These are phyloP conservation scores for Halcyon malimbica DNA, from an alignment of 2,113 vertebrate genomes.

Conservation along the genomic window DNA sequence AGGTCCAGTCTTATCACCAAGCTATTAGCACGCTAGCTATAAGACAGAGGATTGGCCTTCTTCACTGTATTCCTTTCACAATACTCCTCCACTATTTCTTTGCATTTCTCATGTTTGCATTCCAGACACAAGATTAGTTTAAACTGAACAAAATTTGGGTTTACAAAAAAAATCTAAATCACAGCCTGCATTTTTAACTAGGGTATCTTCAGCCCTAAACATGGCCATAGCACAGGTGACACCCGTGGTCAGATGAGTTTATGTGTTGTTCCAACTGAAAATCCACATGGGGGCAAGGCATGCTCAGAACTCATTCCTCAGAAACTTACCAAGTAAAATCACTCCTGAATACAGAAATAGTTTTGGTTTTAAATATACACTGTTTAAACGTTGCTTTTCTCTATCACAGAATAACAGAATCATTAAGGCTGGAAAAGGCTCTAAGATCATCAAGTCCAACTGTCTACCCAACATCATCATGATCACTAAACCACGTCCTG, in stretches of 20 bases:
- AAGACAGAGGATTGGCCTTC: not conserved
- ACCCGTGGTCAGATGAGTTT: not conserved
- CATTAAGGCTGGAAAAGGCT: too few species aligned
- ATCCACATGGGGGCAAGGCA: not conserved
- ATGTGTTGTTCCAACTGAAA: not conserved
- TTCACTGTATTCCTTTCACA: not conserved
- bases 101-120: not conserved
- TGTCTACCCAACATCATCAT: too few species aligned
- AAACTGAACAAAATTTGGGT: not conserved
- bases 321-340: not conserved
- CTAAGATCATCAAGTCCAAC: too few species aligned
- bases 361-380: not conserved
- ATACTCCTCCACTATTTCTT: not conserved
- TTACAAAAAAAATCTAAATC: not conserved
- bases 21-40: not conserved
- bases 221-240: not conserved
- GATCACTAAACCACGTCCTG: too few species aligned
- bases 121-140: not conserved
- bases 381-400: not conserved
- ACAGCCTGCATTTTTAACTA: accelerated
- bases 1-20: not conserved
- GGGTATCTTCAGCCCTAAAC: not conserved
- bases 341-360: not conserved
- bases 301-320: not conserved
- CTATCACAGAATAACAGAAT: too few species aligned